Percentiles rank a stretch among this genome's conserved stretches.
Conservation (phyloP, 2,113 vertebrate genomes). For the Puntigrus tetrazona region DNA sequence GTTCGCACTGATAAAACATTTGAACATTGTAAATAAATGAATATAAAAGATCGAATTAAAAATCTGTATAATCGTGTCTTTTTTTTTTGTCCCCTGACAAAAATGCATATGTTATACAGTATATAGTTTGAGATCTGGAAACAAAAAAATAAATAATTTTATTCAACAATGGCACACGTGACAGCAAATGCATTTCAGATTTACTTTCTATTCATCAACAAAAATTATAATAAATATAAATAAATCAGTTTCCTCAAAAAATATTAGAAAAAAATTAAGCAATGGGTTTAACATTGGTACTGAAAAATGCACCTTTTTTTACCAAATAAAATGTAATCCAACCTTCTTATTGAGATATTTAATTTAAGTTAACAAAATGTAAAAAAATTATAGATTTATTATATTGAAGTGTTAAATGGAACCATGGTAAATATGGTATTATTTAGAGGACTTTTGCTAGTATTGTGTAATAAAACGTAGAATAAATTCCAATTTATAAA, state of each 20-base stretch:
- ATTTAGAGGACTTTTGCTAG: neutral
- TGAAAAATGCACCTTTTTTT: too few relatives aligned
- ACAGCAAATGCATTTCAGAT: neutral
- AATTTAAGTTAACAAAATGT: too few relatives aligned
- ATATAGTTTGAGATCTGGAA: too few relatives aligned
- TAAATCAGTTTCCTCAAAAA: neutral
- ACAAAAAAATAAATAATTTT: too few relatives aligned
- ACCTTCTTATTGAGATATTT: too few relatives aligned
- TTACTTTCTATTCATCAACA: neutral
- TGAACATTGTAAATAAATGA: conserved; percentile 51
- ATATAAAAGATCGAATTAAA: neutral
- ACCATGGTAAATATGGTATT: neutral
- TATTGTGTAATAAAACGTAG: neutral
- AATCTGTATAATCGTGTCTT: neutral
- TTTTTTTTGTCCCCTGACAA: neutral
- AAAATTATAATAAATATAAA: too few relatives aligned
- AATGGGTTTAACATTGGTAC: neutral
- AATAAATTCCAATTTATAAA: neutral
- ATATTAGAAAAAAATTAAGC: neutral
- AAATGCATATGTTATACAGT: too few relatives aligned
- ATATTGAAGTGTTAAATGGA: too few relatives aligned
- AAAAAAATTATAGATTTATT: too few relatives aligned
- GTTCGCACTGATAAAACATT: conserved; percentile 51
- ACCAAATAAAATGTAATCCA: too few relatives aligned
- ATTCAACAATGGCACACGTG: neutral